Percentiles rank a stretch among this genome's conserved stretches.
Evolutionary conservation across 2,888 invertebrate genomes (phyloP).

Genomic region (Nomada ruficornis): DNA sequence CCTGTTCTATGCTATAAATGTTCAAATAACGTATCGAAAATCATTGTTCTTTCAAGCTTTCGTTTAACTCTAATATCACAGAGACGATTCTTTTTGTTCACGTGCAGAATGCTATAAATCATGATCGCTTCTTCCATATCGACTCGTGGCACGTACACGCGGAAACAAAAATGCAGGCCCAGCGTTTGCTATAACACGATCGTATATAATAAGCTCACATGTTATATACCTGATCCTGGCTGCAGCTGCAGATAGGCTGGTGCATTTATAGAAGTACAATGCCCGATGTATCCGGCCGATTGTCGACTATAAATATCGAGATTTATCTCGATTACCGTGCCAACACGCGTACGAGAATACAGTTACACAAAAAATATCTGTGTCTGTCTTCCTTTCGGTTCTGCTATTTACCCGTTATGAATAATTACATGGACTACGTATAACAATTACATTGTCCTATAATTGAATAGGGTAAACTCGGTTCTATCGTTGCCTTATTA

Average conservation of each 20-base stretch:
- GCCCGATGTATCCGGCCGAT: constrained; percentile 72
- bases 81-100: not conserved
- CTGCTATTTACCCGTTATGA: not conserved
- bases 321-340: constrained; percentile 76
- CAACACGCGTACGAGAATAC: constrained; percentile 45
- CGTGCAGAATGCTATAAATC: constrained; percentile 26
- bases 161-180: constrained; percentile 59
- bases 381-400: constrained; percentile 28
- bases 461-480: constrained; percentile 7
- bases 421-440: constrained; percentile 34
- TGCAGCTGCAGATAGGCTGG: constrained; percentile 70
- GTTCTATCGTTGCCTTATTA: not conserved
- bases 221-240: constrained; percentile 52
- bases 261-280: constrained; percentile 76
- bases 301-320: constrained; percentile 75
- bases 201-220: constrained; percentile 69
- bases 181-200: constrained; percentile 51
- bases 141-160: constrained; percentile 51
- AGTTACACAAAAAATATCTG: constrained; percentile 48
- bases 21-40: not conserved
- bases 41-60: not conserved
- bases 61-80: not conserved
- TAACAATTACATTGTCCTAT: not conserved
- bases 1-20: too few species aligned
- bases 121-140: constrained; percentile 41